Evolutionary conservation across 2,797 vertebrate genomes (phyloP).

Genomic region (Enteromius mattozi): DNA sequence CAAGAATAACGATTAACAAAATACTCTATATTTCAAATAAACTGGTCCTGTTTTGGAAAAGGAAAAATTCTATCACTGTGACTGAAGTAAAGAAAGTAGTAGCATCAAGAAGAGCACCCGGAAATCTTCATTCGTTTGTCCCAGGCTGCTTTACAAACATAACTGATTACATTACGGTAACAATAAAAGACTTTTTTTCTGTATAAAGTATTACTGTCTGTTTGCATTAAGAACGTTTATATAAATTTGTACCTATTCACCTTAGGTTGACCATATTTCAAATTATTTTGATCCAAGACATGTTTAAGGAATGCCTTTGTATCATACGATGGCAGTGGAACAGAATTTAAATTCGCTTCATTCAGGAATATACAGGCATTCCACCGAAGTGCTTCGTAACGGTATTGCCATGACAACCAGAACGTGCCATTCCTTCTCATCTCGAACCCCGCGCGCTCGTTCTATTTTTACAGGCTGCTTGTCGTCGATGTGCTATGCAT

Average conservation of each 20-base stretch:
- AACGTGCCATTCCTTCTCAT: slow-evolving; percentile 28
- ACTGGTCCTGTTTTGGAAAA: slow-evolving; percentile 46
- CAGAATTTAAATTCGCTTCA: neutral
- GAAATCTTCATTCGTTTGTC: slow-evolving; percentile 22
- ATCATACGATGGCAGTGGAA: neutral
- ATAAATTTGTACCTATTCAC: neutral
- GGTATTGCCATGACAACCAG: slow-evolving; percentile 45
- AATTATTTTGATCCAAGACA: neutral
- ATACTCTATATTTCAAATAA: slow-evolving; percentile 52
- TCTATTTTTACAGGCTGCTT: slow-evolving; percentile 32
- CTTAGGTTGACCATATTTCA: neutral
- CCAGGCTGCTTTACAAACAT: slow-evolving; percentile 40
- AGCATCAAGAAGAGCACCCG: slow-evolving; percentile 13
- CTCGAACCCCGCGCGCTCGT: neutral
- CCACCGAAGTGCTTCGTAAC: neutral
- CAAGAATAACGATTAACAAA: slow-evolving; percentile 32
- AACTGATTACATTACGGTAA: slow-evolving; percentile 36
- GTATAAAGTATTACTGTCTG: neutral
- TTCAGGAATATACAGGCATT: neutral
- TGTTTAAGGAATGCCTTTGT: neutral
- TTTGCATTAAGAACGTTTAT: neutral
- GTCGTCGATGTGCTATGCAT: neutral
- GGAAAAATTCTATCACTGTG: slow-evolving; percentile 54
- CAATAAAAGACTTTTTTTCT: slow-evolving; percentile 44
- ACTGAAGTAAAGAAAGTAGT: slow-evolving; percentile 49